Base-by-base conservation (phyloP, 2,797 vertebrate species). In the Phrynocephalus vlangalii region DNA sequence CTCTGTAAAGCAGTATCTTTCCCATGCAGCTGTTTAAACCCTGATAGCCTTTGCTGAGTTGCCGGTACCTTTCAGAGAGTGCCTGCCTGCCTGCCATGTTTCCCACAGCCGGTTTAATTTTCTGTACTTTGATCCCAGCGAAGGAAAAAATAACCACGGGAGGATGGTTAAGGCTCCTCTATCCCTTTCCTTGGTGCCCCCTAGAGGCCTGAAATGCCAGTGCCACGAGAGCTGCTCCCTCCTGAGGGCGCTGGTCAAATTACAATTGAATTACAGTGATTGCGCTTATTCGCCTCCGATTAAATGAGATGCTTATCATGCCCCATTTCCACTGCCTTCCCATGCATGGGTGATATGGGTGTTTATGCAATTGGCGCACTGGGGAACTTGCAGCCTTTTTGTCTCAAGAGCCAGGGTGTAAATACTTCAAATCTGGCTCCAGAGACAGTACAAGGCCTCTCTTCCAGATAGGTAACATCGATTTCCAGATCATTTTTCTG, bases 1-100 rank as follows among this genome's bases (percentile, higher is more conserved):
- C 68, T 90, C 77, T 84, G n/a, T 70, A 81, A 84, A 90, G 86
- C 82, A 81, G 28, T 90, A 90, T 90, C 77, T 84, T 76, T 71
- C 71, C 85, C 3, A 84, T 50, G 85, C 85, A 84, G 82, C 86
- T 80, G 77, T 87, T 90, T 80, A 38, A 84, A 76, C 77, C 85
- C 85, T 84, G 77, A 87, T 87, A 81, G 83, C 63, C 44, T 81
- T 81, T 76, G 83, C 30, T 75, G 77, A 48, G 63, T 44, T 77
- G 68, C 33, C 20, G 15, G 77, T 60, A 70, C 79, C 50, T 87
- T 50, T 63, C 79, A 70, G 78, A 85, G 85, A 63, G 60, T 4
- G 77, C 70, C 20, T 48, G 80, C 75, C 85, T 28, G 38, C 60
- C 70, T 84, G 28, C 72, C 52, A 63, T 77, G 82, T 70, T 44